A percentile compares a stretch with the other conserved stretches of the same genome.
These are phyloP conservation scores for Synodontis membranacea DNA, from an alignment of 2,113 vertebrate species.

Conservation along the genomic window DNA sequence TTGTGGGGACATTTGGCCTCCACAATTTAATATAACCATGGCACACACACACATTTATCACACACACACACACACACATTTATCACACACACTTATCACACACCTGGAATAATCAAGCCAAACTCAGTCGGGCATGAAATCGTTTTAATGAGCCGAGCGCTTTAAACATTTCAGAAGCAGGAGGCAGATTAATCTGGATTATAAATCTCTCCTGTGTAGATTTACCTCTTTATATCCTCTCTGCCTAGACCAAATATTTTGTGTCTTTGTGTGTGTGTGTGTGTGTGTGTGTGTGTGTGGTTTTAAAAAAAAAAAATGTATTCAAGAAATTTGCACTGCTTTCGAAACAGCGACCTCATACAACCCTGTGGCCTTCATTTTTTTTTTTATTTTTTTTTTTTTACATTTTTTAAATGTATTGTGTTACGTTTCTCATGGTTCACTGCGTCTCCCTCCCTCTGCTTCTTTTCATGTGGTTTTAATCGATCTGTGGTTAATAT, in stretches of 20 bases:
- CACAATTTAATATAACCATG: no score
- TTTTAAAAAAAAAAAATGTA: no score
- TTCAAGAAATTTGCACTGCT: background rate
- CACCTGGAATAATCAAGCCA: background rate
- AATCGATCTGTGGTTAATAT: no score
- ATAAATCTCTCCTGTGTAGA: background rate
- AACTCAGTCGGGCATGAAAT: background rate
- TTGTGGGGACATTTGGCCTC: no score
- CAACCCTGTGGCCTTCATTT: no score
- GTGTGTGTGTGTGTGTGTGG: background rate
- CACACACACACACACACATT: background rate
- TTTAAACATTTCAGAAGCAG: background rate
- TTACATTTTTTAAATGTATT: no score
- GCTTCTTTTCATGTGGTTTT: no score
- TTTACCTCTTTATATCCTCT: background rate
- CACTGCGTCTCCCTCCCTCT: no score
- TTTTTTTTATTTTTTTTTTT: no score
- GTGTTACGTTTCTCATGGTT: background rate
- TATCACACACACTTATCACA: background rate
- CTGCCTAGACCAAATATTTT: background rate
- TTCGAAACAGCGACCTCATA: background rate
- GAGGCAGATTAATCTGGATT: conserved; percentile 5
- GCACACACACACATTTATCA: background rate
- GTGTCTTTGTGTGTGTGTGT: background rate
- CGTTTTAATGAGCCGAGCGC: background rate